phyloP scores from a whole-genome alignment of 2,797 vertebrate genomes.

The Erethizon dorsatum region DNA sequence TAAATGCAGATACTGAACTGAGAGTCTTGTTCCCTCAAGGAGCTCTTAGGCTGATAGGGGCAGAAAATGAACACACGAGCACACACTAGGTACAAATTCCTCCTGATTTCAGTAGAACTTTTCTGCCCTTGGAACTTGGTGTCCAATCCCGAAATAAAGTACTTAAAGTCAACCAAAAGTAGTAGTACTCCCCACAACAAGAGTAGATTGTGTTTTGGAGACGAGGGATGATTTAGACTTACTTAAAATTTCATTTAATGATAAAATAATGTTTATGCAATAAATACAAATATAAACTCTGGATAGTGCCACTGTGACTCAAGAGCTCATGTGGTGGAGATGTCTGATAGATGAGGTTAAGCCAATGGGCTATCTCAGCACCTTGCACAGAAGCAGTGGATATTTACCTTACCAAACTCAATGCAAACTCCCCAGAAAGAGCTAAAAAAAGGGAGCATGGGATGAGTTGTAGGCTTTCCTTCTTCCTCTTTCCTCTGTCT shows the following conservation, averaged over 20 bases:
- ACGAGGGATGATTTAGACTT: neutral
- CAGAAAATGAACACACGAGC: neutral
- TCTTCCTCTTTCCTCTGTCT: neutral
- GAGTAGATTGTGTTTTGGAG: neutral
- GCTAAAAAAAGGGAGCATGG: neutral
- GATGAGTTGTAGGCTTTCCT: neutral
- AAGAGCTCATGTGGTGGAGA: neutral
- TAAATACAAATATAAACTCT: slow-evolving; percentile 48
- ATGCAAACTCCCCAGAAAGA: neutral
- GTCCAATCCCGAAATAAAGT: slow-evolving; percentile 50
- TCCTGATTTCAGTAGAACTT: neutral
- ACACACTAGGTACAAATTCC: neutral
- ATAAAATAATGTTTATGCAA: slow-evolving; percentile 8
- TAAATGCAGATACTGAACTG: neutral
- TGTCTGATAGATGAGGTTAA: neutral
- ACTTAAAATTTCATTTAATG: slow-evolving; percentile 38
- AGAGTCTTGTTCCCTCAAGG: neutral
- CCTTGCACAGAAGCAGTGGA: neutral
- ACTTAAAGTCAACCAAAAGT: neutral
- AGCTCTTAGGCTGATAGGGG: neutral
- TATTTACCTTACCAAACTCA: neutral
- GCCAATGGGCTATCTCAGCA: neutral
- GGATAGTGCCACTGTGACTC: neutral
- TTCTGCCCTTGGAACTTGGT: neutral
- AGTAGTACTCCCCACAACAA: neutral